Base-by-base conservation (phyloP, 1,140 invertebrate species). In the Diachasmimorpha longicaudata region DNA sequence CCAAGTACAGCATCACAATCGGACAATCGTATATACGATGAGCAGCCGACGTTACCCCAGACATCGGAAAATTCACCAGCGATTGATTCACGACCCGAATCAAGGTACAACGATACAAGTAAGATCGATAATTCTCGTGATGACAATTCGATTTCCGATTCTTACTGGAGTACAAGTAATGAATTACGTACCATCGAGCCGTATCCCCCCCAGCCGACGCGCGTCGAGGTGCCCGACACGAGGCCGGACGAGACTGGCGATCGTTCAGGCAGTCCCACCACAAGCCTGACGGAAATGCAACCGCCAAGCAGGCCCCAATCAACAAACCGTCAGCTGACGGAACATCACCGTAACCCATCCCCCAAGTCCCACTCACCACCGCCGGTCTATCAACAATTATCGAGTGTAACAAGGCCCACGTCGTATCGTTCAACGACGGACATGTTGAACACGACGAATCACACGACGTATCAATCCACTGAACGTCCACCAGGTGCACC, bases 1-100 rank as follows among this genome's bases (percentile, higher is more conserved):
- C 88, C 90, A 63, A 89, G 90, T 77, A 84, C 87, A 83, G 84
- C 89, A 86, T 85, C 89, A 83, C 84, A 75, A 85, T 86, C 81
- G 2, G 83, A 85, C 66, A 86, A 90, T 86, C 84, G 85, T 79
- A 81, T 87, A 77, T 82, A 86, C 76, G 46, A 77, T 72, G 66
- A 74, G 44, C 25, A 66, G 55, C 19, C 77, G 58, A 25, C 71
- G 66, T 46, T 55, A 37, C 44, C 68, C 42, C 48, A 42, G 81
- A 84, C 74, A 81, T 80, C 42, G 83, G 84, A 25, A 84, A 52
- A 52, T 52, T 84, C 36, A 84, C 84, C 48, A 85, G 85, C 79
- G n/a, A 52, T 72, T 31, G 77, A 81, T 44, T 68, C 68, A 71
- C 71, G 42, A 74, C 42, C 78, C 66, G 72, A 87, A 81, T 55